Conservation (phyloP, 2,888 invertebrate genomes). For the Tenthredo livida region DNA sequence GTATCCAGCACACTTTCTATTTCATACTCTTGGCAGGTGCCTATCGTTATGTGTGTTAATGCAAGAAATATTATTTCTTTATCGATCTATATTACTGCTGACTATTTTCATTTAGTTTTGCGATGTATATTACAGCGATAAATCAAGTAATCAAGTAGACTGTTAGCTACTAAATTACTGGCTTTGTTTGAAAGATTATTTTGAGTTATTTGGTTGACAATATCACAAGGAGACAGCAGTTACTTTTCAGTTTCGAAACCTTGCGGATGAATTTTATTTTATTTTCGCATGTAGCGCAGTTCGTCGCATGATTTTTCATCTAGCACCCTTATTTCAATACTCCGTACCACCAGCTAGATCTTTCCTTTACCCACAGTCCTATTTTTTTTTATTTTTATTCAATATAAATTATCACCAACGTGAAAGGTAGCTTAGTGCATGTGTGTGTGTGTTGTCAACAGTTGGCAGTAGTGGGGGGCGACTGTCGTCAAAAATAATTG, state of each 20-base stretch:
- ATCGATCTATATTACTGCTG: constrained; percentile 29
- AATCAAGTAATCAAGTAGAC: neutral
- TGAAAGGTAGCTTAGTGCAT: constrained; percentile 70
- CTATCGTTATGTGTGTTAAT: constrained; percentile 29
- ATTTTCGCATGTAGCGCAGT: constrained; percentile 66
- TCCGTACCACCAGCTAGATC: constrained; percentile 25
- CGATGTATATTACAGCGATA: neutral
- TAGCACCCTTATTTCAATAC: constrained; percentile 8
- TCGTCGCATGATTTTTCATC: constrained; percentile 60
- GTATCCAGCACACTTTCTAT: constrained; percentile 15
- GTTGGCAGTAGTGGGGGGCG: constrained; percentile 74
- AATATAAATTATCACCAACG: neutral
- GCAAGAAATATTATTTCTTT: constrained; percentile 41
- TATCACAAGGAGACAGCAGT: constrained; percentile 64
- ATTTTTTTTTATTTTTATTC: constrained; percentile 8
- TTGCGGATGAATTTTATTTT: constrained; percentile 60
- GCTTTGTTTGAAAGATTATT: constrained; percentile 21
- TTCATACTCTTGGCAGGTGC: constrained; percentile 41
- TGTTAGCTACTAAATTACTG: neutral
- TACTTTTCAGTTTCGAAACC: constrained; percentile 72
- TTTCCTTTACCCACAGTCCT: constrained; percentile 14
- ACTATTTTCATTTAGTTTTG: constrained; percentile 10
- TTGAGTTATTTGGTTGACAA: constrained; percentile 8
- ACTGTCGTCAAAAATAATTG: constrained; percentile 74
- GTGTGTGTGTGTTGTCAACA: constrained; percentile 72